Conservation (phyloP, 2,113 vertebrate genomes). For the Amazona guildingii region DNA sequence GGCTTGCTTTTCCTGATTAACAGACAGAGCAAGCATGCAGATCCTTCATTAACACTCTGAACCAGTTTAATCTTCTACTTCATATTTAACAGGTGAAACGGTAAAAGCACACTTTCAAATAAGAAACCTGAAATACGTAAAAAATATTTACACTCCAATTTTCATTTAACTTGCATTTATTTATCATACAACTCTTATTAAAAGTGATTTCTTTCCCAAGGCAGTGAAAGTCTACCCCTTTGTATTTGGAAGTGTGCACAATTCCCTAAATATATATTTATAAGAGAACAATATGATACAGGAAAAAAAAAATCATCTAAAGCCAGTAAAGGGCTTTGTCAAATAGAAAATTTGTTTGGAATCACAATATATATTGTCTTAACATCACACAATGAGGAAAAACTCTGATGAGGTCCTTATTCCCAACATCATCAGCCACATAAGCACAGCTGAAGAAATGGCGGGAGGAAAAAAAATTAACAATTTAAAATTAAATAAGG, state of each 20-base stretch:
- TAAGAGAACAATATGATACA: slow-evolving; percentile 73
- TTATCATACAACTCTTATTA: slow-evolving; percentile 75
- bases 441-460: slow-evolving; percentile 63
- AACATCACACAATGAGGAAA: slow-evolving; percentile 66
- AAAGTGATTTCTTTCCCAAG: slow-evolving; percentile 73
- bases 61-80: slow-evolving; percentile 58
- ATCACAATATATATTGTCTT: slow-evolving; percentile 71
- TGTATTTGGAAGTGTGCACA: slow-evolving; percentile 72
- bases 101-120: slow-evolving; percentile 75
- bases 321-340: slow-evolving; percentile 66
- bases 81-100: slow-evolving; percentile 70
- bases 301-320: slow-evolving; percentile 68
- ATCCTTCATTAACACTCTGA: slow-evolving; percentile 71
- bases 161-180: slow-evolving; percentile 71
- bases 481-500: slow-evolving; percentile 80
- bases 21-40: slow-evolving; percentile 59
- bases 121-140: slow-evolving; percentile 71
- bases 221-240: slow-evolving; percentile 71
- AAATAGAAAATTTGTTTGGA: slow-evolving; percentile 70
- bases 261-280: slow-evolving; percentile 69
- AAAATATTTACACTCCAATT: slow-evolving; percentile 75
- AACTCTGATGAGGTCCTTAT: slow-evolving; percentile 71
- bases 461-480: slow-evolving; percentile 72
- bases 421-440: slow-evolving; percentile 68
- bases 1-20: slow-evolving; percentile 67